Base-by-base conservation (phyloP, 2,113 vertebrate genomes). In the Corythaixoides concolor region DNA sequence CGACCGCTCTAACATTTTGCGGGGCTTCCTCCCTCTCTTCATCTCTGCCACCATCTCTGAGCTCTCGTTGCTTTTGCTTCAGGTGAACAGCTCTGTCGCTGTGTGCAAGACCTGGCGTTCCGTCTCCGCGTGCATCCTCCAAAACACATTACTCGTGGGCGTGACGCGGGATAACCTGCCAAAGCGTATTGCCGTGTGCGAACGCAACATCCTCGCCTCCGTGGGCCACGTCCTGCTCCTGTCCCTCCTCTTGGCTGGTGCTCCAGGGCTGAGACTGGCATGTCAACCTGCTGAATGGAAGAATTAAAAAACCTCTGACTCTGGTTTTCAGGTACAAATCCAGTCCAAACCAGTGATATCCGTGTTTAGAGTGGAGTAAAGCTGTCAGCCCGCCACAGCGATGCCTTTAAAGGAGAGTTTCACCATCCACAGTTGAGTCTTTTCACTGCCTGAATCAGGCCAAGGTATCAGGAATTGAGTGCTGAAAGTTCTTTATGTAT, bases 1-100 rank as follows among this genome's bases (percentile, higher is more conserved):
- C 2, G 1, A 24, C 17, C 5, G 1, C 30, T 6, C 43, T 18
- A 13, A 16, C 24, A 7, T 26, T 7, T 2, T 2, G 5, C 7
- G 59, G 35, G 9, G 10, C 0, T 70, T 60, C 27, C 22, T n/a
- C 47, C 39, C 7, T 41, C 23, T 27, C 21, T 32, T 15, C 11
- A 12, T 24, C 60, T 4, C 7, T 14, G 7, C 35, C 30, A 45
- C 30, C 35, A 11, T 17, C 49, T 68, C 69, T 37, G 59, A 72
- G 75, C 28, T 75, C 41, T 4, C 55, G 4, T 11, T 15, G 41
- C 67, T 72, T 67, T 49, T 16, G 3, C 27, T 63, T 7, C 12
- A 21, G 58, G 63, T 33, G 53, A 70, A 8, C 35, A 45, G 37
- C 81, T 79, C 62, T 30, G 78, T 43, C 22, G 0, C 74, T 17